A percentile compares a stretch with the other conserved stretches of the same genome.
These are phyloP conservation scores for Drosophila bunnanda DNA, from an alignment of 2,888 invertebrate genomes.

Conservation along the genomic window DNA sequence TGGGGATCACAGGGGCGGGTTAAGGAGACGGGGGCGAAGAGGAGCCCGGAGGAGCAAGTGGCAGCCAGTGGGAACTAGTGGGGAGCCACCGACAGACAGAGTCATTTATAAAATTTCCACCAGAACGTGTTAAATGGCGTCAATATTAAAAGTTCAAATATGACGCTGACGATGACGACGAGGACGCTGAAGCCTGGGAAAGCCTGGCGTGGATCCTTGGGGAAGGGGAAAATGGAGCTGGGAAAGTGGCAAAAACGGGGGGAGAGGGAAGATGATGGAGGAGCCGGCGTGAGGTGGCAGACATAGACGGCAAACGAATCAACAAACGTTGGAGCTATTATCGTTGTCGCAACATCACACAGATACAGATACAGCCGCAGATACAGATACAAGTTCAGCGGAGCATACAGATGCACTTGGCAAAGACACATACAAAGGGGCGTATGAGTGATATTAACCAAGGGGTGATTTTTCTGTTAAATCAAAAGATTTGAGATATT, in stretches of 20 bases:
- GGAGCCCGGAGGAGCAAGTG: background rate
- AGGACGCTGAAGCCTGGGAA: constrained; percentile 19
- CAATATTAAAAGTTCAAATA: constrained; percentile 81
- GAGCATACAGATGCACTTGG: constrained; percentile 26
- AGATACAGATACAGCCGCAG: constrained; percentile 16
- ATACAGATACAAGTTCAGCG: constrained; percentile 22
- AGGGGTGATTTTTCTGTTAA: background rate
- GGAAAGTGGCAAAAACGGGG: background rate
- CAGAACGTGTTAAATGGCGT: constrained; percentile 79
- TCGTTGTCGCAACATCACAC: constrained; percentile 76
- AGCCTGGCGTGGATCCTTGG: background rate
- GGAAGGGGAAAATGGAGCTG: constrained; percentile 1
- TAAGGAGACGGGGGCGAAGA: background rate
- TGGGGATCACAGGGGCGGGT: constrained; percentile 21
- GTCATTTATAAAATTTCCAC: constrained; percentile 78
- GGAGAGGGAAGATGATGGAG: background rate
- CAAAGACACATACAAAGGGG: background rate
- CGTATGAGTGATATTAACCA: background rate
- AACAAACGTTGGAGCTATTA: constrained; percentile 76
- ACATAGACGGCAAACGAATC: constrained; percentile 61
- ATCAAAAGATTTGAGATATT: too few relatives aligned
- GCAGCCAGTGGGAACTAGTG: constrained; percentile 11
- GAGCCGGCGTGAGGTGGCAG: constrained; percentile 31
- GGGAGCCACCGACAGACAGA: constrained; percentile 62
- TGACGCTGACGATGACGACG: constrained; percentile 69